Percentiles rank a stretch among this genome's conserved stretches.
Conservation (phyloP, 2,888 invertebrate genomes). For the Alsophila aescularia region DNA sequence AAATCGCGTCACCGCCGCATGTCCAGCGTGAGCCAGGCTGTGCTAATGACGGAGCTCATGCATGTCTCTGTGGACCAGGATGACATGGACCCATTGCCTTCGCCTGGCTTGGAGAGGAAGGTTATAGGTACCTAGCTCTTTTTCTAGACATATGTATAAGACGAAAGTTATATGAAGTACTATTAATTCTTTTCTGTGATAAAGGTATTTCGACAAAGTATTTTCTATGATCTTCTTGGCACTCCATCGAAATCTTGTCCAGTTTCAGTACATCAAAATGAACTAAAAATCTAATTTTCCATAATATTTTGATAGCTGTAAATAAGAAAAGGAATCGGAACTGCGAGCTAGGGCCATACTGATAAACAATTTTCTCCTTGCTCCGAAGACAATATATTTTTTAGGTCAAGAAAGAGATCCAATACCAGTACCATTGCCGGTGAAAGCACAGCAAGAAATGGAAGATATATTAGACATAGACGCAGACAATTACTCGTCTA, state of each 20-base stretch:
- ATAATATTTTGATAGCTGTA: too few relatives aligned
- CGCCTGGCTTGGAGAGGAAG: constrained; percentile 64
- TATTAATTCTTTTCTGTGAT: too few relatives aligned
- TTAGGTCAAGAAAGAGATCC: constrained; percentile 77
- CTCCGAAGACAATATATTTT: too few relatives aligned
- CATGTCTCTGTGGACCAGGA: constrained; percentile 66
- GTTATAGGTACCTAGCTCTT: constrained; percentile 56
- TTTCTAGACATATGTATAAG: neutral
- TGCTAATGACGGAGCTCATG: constrained; percentile 69
- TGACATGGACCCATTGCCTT: constrained; percentile 59
- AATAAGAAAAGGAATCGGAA: too few relatives aligned
- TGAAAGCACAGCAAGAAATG: constrained; percentile 69
- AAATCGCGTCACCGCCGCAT: constrained; percentile 65
- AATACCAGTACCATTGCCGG: constrained; percentile 44
- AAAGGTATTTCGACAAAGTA: too few relatives aligned
- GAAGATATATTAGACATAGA: constrained; percentile 78
- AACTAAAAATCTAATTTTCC: too few relatives aligned
- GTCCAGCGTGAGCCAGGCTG: constrained; percentile 68
- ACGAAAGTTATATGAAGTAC: too few relatives aligned
- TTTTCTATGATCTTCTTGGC: too few relatives aligned
- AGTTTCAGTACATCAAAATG: too few relatives aligned
- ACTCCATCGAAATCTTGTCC: too few relatives aligned
- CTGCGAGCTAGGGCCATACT: too few relatives aligned
- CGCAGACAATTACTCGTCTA: constrained; percentile 65
- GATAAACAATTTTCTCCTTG: too few relatives aligned